Percentiles rank a stretch among this genome's conserved stretches.
phyloP scores from a whole-genome alignment of 2,888 invertebrate species.

The Entomobrya multifasciata region DNA sequence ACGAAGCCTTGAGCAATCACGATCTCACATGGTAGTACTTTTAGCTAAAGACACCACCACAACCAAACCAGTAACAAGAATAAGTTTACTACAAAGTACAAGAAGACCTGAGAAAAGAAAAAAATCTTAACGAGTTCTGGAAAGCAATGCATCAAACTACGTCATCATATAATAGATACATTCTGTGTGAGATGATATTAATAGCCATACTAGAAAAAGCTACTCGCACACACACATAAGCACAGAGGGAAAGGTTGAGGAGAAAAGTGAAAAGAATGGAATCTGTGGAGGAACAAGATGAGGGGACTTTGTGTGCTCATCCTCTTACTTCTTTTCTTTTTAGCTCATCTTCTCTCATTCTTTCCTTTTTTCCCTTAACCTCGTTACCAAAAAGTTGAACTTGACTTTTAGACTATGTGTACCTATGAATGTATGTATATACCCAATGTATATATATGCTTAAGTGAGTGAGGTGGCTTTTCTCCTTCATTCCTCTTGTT shows the following conservation, averaged over 20 bases:
- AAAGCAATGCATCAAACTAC: conserved; percentile 62
- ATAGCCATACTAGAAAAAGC: not conserved
- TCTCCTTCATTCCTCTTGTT: conserved; percentile 43
- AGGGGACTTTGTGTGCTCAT: conserved; percentile 32
- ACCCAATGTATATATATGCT: not conserved
- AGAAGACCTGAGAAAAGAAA: conserved; percentile 4
- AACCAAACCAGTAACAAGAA: conserved; percentile 15
- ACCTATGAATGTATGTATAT: conserved; percentile 1
- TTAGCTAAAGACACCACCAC: not conserved
- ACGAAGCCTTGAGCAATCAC: conserved; percentile 58
- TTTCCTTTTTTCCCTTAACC: conserved; percentile 53
- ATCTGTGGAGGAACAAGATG: conserved; percentile 44
- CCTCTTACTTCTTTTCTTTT: conserved; percentile 37
- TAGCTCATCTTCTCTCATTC: conserved; percentile 46
- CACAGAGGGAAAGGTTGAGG: not conserved
- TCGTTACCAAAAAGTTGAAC: conserved; percentile 69
- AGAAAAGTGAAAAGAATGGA: conserved; percentile 50
- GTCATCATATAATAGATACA: conserved; percentile 53
- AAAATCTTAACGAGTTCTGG: conserved; percentile 59
- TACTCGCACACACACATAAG: not conserved
- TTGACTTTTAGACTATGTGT: conserved; percentile 60
- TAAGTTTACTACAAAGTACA: not conserved
- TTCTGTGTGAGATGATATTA: conserved; percentile 20
- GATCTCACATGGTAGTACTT: conserved; percentile 45
- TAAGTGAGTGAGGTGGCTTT: not conserved